These are phyloP conservation scores for Pseudopleuronectes americanus DNA, from an alignment of 2,797 vertebrate species.

Conservation along the genomic window DNA sequence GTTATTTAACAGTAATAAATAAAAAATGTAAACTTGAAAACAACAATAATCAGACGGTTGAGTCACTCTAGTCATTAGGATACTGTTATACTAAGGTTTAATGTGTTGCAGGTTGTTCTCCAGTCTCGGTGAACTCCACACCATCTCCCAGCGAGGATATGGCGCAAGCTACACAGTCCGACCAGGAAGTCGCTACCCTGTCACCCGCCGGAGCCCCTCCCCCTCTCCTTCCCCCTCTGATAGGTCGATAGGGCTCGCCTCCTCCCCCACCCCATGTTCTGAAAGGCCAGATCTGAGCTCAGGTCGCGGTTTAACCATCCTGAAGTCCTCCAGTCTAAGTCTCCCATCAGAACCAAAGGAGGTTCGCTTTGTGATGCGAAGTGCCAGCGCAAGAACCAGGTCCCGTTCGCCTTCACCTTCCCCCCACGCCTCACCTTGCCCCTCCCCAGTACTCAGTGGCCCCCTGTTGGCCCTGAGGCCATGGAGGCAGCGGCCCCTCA, in stretches of 20 bases:
- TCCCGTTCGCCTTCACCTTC: slow-evolving; percentile 89
- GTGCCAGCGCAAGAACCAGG: slow-evolving; percentile 93
- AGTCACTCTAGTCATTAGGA: too few species aligned
- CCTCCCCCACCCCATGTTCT: slow-evolving; percentile 59
- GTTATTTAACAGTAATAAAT: too few species aligned
- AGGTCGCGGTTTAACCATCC: slow-evolving; percentile 88
- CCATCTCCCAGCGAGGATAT: slow-evolving; percentile 95
- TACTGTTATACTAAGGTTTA: neutral
- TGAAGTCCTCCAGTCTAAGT: slow-evolving; percentile 98
- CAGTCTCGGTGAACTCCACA: slow-evolving; percentile 96
- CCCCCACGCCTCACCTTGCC: slow-evolving; percentile 85
- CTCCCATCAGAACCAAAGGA: slow-evolving; percentile 98
- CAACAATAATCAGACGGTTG: too few species aligned
- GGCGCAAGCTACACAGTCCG: slow-evolving; percentile 94
- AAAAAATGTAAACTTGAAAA: too few species aligned
- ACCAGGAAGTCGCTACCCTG: slow-evolving; percentile 94
- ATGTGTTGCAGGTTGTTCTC: slow-evolving; percentile 94
- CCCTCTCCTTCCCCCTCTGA: slow-evolving; percentile 91
- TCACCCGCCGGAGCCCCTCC: slow-evolving; percentile 93
- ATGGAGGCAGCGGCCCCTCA: slow-evolving; percentile 96
- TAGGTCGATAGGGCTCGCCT: slow-evolving; percentile 85
- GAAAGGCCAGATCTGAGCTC: slow-evolving; percentile 77
- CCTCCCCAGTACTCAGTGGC: slow-evolving; percentile 86
- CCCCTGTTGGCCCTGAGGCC: slow-evolving; percentile 91
- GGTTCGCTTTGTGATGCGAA: slow-evolving; percentile 96